phyloP scores from a whole-genome alignment of 2,113 vertebrate species.

The Lipotes vexillifer region DNA sequence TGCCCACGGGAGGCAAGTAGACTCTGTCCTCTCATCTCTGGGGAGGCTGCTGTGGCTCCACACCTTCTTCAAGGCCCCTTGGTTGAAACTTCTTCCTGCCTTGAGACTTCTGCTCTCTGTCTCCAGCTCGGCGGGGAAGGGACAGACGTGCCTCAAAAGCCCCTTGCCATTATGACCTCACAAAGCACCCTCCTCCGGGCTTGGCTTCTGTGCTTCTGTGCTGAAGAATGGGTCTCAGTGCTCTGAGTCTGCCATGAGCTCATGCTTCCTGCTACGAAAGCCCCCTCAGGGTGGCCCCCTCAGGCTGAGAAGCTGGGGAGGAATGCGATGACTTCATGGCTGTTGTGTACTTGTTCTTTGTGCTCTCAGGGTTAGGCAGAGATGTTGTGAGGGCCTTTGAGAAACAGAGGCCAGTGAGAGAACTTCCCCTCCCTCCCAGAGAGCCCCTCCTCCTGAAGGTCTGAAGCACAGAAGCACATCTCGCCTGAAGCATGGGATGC shows the following conservation, averaged over 20 bases:
- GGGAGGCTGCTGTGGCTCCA: background rate
- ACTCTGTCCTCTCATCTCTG: background rate
- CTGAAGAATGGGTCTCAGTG: slow-evolving; percentile 51
- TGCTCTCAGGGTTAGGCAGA: slow-evolving; percentile 26
- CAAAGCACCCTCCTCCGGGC: background rate
- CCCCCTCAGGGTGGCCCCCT: background rate
- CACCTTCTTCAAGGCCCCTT: background rate
- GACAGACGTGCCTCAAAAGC: background rate
- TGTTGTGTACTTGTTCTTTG: slow-evolving; percentile 48
- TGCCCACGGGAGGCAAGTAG: background rate
- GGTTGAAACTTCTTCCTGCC: background rate
- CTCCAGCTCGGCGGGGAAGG: background rate
- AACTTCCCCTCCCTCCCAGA: background rate
- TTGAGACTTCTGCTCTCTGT: background rate
- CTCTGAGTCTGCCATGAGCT: slow-evolving; percentile 45
- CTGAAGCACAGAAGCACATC: background rate
- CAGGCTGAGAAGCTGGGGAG: background rate
- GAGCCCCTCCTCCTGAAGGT: background rate
- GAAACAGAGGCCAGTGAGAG: background rate
- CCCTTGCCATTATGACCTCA: background rate
- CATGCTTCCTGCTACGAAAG: slow-evolving; percentile 55
- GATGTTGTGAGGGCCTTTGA: slow-evolving; percentile 9
- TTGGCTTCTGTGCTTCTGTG: background rate
- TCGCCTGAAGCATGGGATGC: background rate
- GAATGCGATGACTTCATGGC: slow-evolving; percentile 65